A percentile compares a stretch with the other conserved stretches of the same genome.
phyloP scores from a whole-genome alignment of 2,797 vertebrate species.

The Acomys russatus region DNA sequence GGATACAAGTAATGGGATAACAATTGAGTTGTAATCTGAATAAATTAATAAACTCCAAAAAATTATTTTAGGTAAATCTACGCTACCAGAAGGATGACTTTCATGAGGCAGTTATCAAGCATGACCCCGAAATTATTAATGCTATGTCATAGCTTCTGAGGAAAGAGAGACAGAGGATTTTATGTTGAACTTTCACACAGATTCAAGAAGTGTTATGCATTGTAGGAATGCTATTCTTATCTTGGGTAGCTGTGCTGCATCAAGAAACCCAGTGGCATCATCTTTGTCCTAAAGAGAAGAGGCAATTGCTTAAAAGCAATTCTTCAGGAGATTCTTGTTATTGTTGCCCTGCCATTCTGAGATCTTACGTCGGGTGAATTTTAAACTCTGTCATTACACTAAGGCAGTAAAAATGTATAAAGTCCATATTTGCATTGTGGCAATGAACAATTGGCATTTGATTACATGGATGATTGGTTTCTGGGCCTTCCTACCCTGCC shows the following conservation, averaged over 20 bases:
- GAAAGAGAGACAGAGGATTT: not conserved
- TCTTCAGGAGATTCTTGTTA: not conserved
- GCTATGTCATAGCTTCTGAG: not conserved
- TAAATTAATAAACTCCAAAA: not conserved
- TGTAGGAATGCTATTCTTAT: not conserved
- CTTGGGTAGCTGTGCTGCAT: not conserved
- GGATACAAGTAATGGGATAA: too few species aligned
- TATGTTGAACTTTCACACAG: slow-evolving; percentile 52
- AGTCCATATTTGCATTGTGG: not conserved
- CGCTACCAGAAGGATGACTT: not conserved
- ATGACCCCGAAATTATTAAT: not conserved
- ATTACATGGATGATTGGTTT: not conserved
- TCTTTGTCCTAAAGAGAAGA: slow-evolving; percentile 12
- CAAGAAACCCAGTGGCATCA: not conserved
- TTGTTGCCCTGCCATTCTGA: slow-evolving; percentile 40
- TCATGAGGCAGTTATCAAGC: slow-evolving; percentile 18
- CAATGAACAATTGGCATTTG: not conserved
- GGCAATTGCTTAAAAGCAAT: slow-evolving; percentile 31
- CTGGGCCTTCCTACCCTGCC: too few species aligned
- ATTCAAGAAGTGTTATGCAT: slow-evolving; percentile 36
- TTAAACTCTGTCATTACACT: slow-evolving; percentile 37
- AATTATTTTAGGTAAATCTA: not conserved
- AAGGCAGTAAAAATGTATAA: not conserved
- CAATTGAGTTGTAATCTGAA: too few species aligned
- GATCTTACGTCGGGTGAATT: not conserved